Evolutionary conservation across 2,888 invertebrate genomes (phyloP).

Genomic region (Mylabris sibirica): DNA sequence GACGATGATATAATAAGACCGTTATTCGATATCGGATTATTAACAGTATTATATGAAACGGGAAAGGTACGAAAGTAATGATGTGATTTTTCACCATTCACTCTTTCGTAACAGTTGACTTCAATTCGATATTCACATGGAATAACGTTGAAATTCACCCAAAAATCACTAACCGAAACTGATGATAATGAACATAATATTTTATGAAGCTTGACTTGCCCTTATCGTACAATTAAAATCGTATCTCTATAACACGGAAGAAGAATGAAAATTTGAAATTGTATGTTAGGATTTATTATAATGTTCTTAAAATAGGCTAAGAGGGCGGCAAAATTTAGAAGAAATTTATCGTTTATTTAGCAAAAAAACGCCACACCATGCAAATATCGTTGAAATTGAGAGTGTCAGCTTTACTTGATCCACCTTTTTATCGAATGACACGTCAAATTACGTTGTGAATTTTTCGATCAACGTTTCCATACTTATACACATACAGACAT

Average conservation of each 20-base stretch:
- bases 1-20: neutral
- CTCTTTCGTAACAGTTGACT: neutral
- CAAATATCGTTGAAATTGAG: neutral
- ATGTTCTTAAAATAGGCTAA: no score
- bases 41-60: neutral
- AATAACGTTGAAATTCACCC: neutral
- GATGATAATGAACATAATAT: neutral
- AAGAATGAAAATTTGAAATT: neutral
- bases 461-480: neutral
- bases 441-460: constrained; percentile 13
- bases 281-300: no score
- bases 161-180: neutral
- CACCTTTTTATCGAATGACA: constrained; percentile 9
- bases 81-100: neutral
- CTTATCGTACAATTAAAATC: neutral
- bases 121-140: no score
- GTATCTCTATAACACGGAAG: neutral
- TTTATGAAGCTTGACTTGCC: neutral
- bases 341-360: constrained; percentile 13
- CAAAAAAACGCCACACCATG: neutral
- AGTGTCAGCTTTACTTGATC: constrained; percentile 10
- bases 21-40: neutral
- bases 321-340: no score
- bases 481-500: neutral
- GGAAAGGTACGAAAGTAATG: neutral